phyloP scores from a whole-genome alignment of 2,888 invertebrate species.

The Monopis laevigella region DNA sequence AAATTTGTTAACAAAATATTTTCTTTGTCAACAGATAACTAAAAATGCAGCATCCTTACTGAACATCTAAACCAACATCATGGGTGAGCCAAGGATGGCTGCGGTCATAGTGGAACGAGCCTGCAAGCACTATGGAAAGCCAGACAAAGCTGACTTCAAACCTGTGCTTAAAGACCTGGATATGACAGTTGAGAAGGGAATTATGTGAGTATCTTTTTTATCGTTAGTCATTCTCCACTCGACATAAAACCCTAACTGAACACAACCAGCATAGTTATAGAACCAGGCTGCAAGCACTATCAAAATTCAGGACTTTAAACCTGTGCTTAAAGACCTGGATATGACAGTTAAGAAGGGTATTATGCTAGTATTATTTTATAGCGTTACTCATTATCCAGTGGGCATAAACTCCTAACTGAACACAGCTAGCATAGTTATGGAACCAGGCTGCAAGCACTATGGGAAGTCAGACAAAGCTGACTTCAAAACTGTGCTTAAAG shows the following conservation, averaged over 20 bases:
- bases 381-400: too few relatives aligned
- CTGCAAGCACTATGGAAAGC: conserved; percentile 72
- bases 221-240: too few relatives aligned
- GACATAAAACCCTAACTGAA: too few relatives aligned
- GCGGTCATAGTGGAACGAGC: conserved; percentile 77
- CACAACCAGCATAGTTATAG: conserved; percentile 73
- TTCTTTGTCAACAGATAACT: conserved; percentile 30
- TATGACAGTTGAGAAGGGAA: conserved; percentile 78
- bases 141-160: conserved; percentile 54
- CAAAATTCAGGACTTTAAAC: conserved; percentile 63
- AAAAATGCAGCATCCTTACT: conserved; percentile 1
- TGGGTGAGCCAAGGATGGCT: conserved; percentile 39
- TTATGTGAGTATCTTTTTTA: conserved; percentile 81
- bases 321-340: conserved; percentile 73
- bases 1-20: too few relatives aligned
- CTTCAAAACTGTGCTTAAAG: conserved; percentile 70
- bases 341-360: conserved; percentile 79
- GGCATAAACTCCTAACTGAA: too few relatives aligned
- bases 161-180: conserved; percentile 74
- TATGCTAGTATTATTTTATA: too few relatives aligned
- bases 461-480: conserved; percentile 58
- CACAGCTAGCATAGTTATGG: conserved; percentile 73
- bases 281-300: conserved; percentile 75
- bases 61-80: conserved; percentile 17
- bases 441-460: conserved; percentile 75